Base-by-base conservation (phyloP, 92 coral and sea anemone species). In the Epizoanthus stellaris region DNA sequence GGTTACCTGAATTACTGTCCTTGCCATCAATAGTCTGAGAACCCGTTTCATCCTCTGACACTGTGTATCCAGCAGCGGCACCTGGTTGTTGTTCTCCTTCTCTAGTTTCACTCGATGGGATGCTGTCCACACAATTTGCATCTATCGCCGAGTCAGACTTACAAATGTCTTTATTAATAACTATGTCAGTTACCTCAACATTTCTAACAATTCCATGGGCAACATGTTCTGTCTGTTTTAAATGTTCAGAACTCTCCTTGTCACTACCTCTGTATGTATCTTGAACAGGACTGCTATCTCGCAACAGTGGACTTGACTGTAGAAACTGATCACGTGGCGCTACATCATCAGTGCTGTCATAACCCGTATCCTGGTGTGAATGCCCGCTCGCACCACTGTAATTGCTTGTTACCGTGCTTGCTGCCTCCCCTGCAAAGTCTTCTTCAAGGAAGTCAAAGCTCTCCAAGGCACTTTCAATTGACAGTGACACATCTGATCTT, bases 381-480 rank as follows among this genome's bases (percentile, higher is more conserved):
- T 89, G 92, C 65, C 93, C 95, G 70, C 98, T 94, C 10, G 92
- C 88, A 43, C 92, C 98, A 69, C 98, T 94, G 30, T 85, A 87
- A 14, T 85, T 87, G 47, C 98, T 94, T 19, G 91, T 85, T 64
- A 93, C 92, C 2, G 95, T 91, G 88, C 94, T 91, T 52, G 86
- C 92, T 3, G 88, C 89, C 36, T 94, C 99, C 39, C 92, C 99
- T 3, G 88, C 84, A 6, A 81, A 62, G 71, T 94, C 94, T 62
- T 94, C 95, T 67, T 92, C 98, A 71, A 96, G 84, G 87, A 96
- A 96, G 68, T 95, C 98, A 84, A 96, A 96, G 58, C 99, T 96
- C 63, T 96, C 99, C 80, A 96, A 74, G 7, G 99, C 99, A 76
- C 99, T 96, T 76, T 94, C 99, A 47, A 96, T 96, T 16, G 99